Evolutionary conservation across 2,113 vertebrate species (phyloP).

Genomic region (Theropithecus gelada): DNA sequence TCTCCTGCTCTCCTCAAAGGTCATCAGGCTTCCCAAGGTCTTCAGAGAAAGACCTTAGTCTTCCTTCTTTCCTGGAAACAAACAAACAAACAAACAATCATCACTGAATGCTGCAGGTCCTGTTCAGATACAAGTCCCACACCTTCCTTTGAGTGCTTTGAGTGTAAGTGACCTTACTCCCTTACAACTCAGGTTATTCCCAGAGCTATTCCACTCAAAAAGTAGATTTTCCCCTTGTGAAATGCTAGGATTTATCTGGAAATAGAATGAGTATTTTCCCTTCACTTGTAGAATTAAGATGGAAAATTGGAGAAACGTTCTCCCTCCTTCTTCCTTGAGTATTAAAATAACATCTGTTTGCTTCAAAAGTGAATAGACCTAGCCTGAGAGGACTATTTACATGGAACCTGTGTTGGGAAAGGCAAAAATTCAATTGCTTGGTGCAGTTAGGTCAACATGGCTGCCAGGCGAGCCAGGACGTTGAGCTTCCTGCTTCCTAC

Average conservation of each 20-base stretch:
- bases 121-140: background rate
- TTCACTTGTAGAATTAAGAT: background rate
- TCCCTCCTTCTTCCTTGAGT: background rate
- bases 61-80: background rate
- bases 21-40: background rate
- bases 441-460: rapidly evolving
- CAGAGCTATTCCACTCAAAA: background rate
- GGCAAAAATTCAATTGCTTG: background rate
- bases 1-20: background rate
- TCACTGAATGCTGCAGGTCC: background rate
- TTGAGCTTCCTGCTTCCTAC: background rate
- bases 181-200: background rate
- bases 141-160: background rate
- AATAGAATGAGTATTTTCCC: background rate
- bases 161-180: too few relatives aligned
- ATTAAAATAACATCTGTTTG: background rate
- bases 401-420: background rate
- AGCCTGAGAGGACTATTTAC: background rate
- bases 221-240: background rate
- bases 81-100: background rate
- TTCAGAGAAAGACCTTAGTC: background rate
- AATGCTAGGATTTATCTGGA: background rate
- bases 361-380: background rate
- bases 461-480: background rate
- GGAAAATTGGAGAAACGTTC: background rate